These are phyloP conservation scores for Melanogrammus aeglefinus DNA, from an alignment of 2,797 vertebrate genomes.

Conservation along the genomic window DNA sequence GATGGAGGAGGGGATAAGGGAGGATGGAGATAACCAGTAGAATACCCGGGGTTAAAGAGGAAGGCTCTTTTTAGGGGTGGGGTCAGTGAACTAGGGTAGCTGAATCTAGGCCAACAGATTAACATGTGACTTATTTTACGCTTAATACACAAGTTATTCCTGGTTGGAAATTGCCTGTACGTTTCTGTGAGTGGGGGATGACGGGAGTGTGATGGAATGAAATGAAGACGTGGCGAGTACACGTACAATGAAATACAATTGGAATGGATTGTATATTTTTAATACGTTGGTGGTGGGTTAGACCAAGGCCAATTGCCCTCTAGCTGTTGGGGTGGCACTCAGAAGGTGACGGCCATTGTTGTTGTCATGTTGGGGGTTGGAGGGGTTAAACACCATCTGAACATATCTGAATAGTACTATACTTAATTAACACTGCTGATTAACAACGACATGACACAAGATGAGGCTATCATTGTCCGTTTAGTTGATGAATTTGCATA, in stretches of 20 bases:
- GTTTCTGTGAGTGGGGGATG: background rate
- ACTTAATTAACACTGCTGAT: too few relatives aligned
- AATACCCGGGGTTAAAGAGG: slow-evolving; percentile 42
- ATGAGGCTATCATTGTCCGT: too few relatives aligned
- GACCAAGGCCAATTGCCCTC: too few relatives aligned
- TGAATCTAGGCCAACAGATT: slow-evolving; percentile 9
- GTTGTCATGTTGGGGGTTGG: too few relatives aligned
- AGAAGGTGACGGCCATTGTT: too few relatives aligned
- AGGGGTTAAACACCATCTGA: background rate
- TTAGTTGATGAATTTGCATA: too few relatives aligned
- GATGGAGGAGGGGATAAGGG: slow-evolving; percentile 18
- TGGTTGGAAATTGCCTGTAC: background rate
- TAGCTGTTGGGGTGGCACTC: too few relatives aligned
- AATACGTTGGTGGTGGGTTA: too few relatives aligned
- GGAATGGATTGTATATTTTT: too few relatives aligned
- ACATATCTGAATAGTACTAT: too few relatives aligned
- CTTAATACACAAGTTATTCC: background rate
- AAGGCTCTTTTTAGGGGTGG: slow-evolving; percentile 13
- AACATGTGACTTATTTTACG: slow-evolving; percentile 1
- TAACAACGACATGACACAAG: too few relatives aligned
- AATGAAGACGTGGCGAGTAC: background rate
- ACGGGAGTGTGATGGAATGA: background rate
- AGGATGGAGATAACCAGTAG: slow-evolving; percentile 54
- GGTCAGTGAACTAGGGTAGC: slow-evolving; percentile 1
- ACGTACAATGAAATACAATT: background rate